Evolutionary conservation across 2,797 vertebrate genomes (phyloP).

Genomic region (Echiichthys vipera): DNA sequence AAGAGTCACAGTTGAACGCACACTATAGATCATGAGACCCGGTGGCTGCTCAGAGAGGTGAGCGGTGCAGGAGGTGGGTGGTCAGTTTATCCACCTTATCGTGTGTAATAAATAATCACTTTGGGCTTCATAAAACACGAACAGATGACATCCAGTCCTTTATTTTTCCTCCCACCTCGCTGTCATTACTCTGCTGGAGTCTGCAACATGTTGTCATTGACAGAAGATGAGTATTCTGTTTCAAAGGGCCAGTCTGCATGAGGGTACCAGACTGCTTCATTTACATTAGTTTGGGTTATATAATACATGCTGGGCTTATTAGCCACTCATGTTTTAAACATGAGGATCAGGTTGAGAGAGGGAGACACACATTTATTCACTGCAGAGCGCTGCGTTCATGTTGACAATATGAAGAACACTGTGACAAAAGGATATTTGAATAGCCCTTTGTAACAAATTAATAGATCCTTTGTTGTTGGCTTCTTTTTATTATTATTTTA

Average conservation of each 20-base stretch:
- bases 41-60: not conserved
- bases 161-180: conserved; percentile 23
- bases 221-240: conserved; percentile 4
- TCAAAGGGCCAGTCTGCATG: conserved; percentile 31
- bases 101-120: conserved; percentile 36
- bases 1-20: conserved; percentile 21
- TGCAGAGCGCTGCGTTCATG: not conserved
- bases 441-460: too few species aligned
- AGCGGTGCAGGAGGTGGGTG: conserved; percentile 29
- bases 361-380: conserved; percentile 22
- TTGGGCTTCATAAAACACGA: conserved; percentile 26
- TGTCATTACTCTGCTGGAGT: conserved; percentile 12
- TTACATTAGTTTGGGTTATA: conserved; percentile 33
- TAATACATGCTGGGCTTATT: conserved; percentile 47
- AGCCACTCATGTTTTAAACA: conserved; percentile 65
- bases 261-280: conserved; percentile 31
- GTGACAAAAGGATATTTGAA: conserved; percentile 19
- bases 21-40: conserved; percentile 31
- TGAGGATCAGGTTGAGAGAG: conserved; percentile 29
- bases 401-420: conserved; percentile 3
- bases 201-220: conserved; percentile 32
- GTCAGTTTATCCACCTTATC: conserved; percentile 50
- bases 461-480: too few species aligned
- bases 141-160: conserved; percentile 24
- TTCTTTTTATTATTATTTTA: too few species aligned